phyloP scores from a whole-genome alignment of 2,888 invertebrate genomes.

The Hydriomena furcata region DNA sequence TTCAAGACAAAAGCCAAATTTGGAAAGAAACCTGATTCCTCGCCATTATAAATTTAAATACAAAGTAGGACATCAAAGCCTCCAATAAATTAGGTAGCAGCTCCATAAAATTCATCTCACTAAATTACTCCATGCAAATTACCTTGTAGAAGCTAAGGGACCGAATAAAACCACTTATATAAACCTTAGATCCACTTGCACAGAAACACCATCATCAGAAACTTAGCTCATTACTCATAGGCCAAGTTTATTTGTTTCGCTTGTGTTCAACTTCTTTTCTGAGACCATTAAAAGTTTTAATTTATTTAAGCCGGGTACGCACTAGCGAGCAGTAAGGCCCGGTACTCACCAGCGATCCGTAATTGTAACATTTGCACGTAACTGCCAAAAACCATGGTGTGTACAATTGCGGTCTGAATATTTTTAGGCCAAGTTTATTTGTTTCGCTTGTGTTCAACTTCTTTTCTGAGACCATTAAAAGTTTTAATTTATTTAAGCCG shows the following conservation, averaged over 20 bases:
- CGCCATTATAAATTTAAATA: not conserved
- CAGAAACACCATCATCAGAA: conserved; percentile 38
- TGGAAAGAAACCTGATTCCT: not conserved
- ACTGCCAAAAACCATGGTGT: too few species aligned
- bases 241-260: conserved; percentile 52
- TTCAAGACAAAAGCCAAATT: not conserved
- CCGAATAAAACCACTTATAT: conserved; percentile 36
- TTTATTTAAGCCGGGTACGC: conserved; percentile 43
- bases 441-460: conserved; percentile 44
- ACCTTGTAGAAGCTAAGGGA: conserved; percentile 38
- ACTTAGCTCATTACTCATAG: conserved; percentile 46
- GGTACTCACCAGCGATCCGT: too few species aligned
- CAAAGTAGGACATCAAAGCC: conserved; percentile 1
- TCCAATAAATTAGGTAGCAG: conserved; percentile 5
- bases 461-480: conserved; percentile 55
- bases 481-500: conserved; percentile 55
- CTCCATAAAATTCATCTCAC: conserved; percentile 17
- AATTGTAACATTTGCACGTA: too few species aligned
- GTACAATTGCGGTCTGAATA: too few species aligned
- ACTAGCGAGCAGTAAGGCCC: conserved; percentile 4
- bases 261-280: conserved; percentile 43
- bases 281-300: conserved; percentile 60
- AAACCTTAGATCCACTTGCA: conserved; percentile 27
- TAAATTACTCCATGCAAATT: conserved; percentile 33
- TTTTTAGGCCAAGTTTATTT: conserved; percentile 51